phyloP scores from a whole-genome alignment of 2,797 vertebrate species.

The Anableps anableps region DNA sequence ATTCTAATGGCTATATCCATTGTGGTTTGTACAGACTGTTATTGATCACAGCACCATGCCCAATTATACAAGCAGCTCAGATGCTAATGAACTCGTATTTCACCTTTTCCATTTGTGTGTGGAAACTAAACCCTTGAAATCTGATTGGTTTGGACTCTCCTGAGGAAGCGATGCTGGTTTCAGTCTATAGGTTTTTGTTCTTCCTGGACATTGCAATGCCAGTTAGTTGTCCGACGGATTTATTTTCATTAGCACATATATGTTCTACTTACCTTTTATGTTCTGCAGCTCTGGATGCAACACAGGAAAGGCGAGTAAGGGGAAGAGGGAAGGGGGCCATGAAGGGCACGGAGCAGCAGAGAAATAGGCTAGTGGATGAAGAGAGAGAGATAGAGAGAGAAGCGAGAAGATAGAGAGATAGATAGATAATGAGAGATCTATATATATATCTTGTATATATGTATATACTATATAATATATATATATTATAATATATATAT shows the following conservation, averaged over 20 bases:
- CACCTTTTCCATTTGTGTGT: constrained; percentile 41
- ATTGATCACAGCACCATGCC: constrained; percentile 73
- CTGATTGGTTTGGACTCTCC: constrained; percentile 5
- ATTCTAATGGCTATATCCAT: constrained; percentile 75
- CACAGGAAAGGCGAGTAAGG: no score
- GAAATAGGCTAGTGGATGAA: no score
- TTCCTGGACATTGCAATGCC: neutral
- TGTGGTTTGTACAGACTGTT: constrained; percentile 75
- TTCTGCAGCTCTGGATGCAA: no score
- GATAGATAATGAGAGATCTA: no score
- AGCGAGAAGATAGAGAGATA: no score
- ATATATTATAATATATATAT: no score
- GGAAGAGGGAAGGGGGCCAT: no score
- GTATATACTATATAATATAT: neutral
- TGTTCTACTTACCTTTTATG: neutral
- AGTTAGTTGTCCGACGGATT: neutral
- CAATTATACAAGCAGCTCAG: constrained; percentile 63
- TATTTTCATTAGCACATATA: neutral
- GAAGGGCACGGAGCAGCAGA: no score
- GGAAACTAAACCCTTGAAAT: neutral
- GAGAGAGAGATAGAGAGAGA: constrained; percentile 1
- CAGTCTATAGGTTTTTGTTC: neutral
- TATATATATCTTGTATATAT: no score
- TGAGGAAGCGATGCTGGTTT: neutral
- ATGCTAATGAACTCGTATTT: constrained; percentile 62